Conservation (phyloP, 2,797 vertebrate species). For the Sarcophilus harrisii region DNA sequence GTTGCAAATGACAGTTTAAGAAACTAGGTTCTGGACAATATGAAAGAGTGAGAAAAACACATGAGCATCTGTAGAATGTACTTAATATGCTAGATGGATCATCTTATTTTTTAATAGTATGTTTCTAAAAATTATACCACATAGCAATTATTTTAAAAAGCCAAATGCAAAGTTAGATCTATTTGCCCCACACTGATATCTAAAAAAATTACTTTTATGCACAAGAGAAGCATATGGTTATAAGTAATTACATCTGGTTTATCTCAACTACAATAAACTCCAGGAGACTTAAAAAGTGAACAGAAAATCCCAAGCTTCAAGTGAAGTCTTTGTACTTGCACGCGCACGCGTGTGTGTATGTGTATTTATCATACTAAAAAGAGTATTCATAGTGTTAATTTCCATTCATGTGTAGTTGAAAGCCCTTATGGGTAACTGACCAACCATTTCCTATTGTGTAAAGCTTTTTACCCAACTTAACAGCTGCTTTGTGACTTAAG, state of each 20-base stretch:
- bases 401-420: neutral
- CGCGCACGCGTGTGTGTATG: neutral
- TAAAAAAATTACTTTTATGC: conserved; percentile 12
- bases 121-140: conserved; percentile 49
- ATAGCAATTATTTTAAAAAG: conserved; percentile 62
- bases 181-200: neutral
- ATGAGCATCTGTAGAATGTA: conserved; percentile 56
- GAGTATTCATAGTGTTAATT: neutral
- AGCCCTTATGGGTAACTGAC: neutral
- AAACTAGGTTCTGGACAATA: conserved; percentile 44
- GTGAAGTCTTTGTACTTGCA: neutral
- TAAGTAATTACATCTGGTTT: conserved; percentile 38
- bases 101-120: conserved; percentile 37
- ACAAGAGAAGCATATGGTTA: neutral
- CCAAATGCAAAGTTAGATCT: conserved; percentile 29
- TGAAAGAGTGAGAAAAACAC: conserved; percentile 51
- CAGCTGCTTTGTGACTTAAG: neutral
- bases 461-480: neutral
- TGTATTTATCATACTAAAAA: neutral
- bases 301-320: neutral
- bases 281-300: conserved; percentile 4
- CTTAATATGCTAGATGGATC: conserved; percentile 51
- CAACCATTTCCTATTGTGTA: neutral
- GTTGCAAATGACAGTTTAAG: too few relatives aligned
- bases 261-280: neutral